Evolutionary conservation across 2,888 invertebrate genomes (phyloP).

Genomic region (Liodrosophila aerea): DNA sequence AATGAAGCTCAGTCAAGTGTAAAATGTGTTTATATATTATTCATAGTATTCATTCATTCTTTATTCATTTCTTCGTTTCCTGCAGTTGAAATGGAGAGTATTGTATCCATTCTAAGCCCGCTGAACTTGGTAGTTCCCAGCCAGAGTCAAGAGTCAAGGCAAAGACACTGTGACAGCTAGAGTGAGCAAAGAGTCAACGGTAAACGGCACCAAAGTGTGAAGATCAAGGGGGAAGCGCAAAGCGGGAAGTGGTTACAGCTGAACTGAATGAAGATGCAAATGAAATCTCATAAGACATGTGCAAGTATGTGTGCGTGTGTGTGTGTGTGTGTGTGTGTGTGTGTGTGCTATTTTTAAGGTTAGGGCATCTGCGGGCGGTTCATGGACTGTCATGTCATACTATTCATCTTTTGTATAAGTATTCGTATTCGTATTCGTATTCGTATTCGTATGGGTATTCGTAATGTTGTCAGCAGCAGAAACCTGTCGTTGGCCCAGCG

Average conservation of each 20-base stretch:
- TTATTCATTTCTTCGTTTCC: too few species aligned
- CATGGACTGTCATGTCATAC: conserved; percentile 28
- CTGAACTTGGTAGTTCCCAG: too few species aligned
- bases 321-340: background rate
- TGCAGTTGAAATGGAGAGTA: too few species aligned
- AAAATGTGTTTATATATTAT: too few species aligned
- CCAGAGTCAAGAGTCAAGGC: background rate
- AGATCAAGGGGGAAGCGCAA: background rate
- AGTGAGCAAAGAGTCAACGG: background rate
- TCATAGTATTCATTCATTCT: too few species aligned
- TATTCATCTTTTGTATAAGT: conserved; percentile 4
- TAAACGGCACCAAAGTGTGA: background rate
- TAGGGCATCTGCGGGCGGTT: conserved; percentile 27
- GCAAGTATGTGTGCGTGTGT: background rate
- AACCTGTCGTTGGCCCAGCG: conserved; percentile 40
- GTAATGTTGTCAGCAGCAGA: conserved; percentile 44
- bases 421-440: conserved; percentile 11
- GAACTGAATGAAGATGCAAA: background rate
- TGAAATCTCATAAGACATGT: conserved; percentile 1
- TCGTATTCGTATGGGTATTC: conserved; percentile 11
- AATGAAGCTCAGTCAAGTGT: too few species aligned
- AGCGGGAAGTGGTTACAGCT: too few species aligned
- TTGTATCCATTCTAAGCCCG: too few species aligned
- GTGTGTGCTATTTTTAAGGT: conserved; percentile 30
- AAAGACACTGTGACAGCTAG: background rate